Evolutionary conservation across 2,888 invertebrate genomes (phyloP).

Genomic region (Adela reaumurella): DNA sequence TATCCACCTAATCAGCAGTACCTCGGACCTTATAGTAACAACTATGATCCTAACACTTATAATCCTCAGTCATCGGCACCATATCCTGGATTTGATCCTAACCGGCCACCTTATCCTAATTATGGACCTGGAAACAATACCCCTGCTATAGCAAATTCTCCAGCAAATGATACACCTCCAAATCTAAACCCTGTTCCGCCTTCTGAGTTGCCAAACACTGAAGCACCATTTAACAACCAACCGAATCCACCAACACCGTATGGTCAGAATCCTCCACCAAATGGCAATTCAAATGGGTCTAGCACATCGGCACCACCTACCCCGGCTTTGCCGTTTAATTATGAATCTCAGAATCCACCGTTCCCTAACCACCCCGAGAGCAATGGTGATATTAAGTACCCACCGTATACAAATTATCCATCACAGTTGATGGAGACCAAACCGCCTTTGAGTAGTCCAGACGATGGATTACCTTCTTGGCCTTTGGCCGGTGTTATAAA

Average conservation of each 20-base stretch:
- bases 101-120: neutral
- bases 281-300: neutral
- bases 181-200: neutral
- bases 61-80: neutral
- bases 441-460: slow-evolving; percentile 34
- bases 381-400: slow-evolving; percentile 23
- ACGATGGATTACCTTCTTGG: slow-evolving; percentile 40
- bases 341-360: slow-evolving; percentile 22
- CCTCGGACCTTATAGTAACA: slow-evolving; percentile 9
- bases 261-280: slow-evolving; percentile 16
- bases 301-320: slow-evolving; percentile 6
- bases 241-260: neutral
- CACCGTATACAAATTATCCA: slow-evolving; percentile 30
- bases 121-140: neutral
- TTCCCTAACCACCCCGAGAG: slow-evolving; percentile 25
- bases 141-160: neutral
- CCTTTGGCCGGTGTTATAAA: slow-evolving; percentile 38
- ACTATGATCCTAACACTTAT: neutral
- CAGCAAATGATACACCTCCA: neutral
- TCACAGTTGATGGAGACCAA: slow-evolving; percentile 32
- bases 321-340: slow-evolving; percentile 22
- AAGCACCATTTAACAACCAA: neutral
- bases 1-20: slow-evolving; percentile 28
- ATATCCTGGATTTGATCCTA: neutral
- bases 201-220: neutral